These are phyloP conservation scores for Sylvia atricapilla DNA, from an alignment of 2,113 vertebrate genomes.

Conservation along the genomic window DNA sequence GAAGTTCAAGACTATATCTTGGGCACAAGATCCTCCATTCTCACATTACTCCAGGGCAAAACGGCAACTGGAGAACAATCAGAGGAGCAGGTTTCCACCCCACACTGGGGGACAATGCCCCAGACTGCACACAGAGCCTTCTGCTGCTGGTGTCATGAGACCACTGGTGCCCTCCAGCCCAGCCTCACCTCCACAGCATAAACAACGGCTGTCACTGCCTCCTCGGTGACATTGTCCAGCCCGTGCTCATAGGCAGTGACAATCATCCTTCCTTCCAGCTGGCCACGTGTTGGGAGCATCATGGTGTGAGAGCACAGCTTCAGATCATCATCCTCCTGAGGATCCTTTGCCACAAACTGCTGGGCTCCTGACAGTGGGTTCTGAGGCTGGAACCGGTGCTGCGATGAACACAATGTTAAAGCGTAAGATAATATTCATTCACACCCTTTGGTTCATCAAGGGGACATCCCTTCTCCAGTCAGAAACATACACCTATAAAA, in stretches of 20 bases:
- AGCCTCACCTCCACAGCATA: constrained; percentile 87
- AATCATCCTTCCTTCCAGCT: constrained; percentile 96
- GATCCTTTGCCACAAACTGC: constrained; percentile 88
- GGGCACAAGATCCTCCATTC: neutral
- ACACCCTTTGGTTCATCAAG: neutral
- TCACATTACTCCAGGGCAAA: neutral
- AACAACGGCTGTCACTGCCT: constrained; percentile 84
- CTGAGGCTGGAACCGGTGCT: constrained; percentile 98
- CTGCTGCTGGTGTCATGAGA: neutral
- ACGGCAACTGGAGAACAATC: neutral
- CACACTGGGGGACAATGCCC: neutral
- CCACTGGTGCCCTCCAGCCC: neutral
- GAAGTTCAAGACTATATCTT: neutral
- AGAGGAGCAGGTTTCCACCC: neutral
- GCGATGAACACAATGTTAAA: neutral
- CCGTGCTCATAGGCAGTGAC: constrained; percentile 93
- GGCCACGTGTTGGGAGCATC: constrained; percentile 89
- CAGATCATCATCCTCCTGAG: constrained; percentile 90
- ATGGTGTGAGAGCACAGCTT: constrained; percentile 94
- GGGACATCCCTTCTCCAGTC: neutral
- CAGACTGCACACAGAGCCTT: neutral
- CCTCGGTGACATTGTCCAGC: constrained; percentile 92
- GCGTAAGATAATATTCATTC: fast-evolving
- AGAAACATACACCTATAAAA: neutral
- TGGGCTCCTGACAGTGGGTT: constrained; percentile 91